Percentiles rank a stretch among this genome's conserved stretches.
Conservation (phyloP, 64 coral and sea anemone species). For the Trachythela sp. region DNA sequence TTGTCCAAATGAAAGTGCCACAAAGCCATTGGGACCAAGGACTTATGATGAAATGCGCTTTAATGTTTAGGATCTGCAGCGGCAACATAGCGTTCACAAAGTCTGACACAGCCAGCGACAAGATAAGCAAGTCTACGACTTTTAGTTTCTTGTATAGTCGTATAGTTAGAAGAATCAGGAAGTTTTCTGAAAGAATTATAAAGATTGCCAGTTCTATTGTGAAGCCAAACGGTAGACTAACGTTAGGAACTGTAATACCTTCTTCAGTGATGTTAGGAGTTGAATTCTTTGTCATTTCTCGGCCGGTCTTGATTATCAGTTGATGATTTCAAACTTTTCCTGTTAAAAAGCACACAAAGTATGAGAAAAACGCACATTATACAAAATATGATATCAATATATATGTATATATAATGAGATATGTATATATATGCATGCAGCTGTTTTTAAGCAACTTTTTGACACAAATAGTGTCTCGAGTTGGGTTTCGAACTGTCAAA, state of each 20-base stretch:
- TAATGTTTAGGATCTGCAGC: constrained; percentile 68
- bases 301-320: not conserved
- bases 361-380: too few species aligned
- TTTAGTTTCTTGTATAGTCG: constrained; percentile 57
- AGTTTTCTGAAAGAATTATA: constrained; percentile 52
- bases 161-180: constrained; percentile 49
- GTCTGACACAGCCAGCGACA: constrained; percentile 78
- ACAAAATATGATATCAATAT: too few species aligned
- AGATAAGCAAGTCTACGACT: constrained; percentile 62
- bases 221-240: not conserved
- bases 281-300: not conserved
- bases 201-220: not conserved
- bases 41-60: constrained; percentile 58
- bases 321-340: too few species aligned
- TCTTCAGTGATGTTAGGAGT: not conserved
- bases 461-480: too few species aligned
- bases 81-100: constrained; percentile 63
- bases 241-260: not conserved
- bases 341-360: too few species aligned
- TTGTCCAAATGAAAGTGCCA: constrained; percentile 46
- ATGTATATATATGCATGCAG: too few species aligned
- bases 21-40: constrained; percentile 54
- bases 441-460: too few species aligned
- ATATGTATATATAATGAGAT: too few species aligned
- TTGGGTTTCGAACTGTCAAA: too few species aligned